A percentile compares a stretch with the other conserved stretches of the same genome.
Conservation (phyloP, 2,797 vertebrate genomes). For the Clarias laeviceps region DNA sequence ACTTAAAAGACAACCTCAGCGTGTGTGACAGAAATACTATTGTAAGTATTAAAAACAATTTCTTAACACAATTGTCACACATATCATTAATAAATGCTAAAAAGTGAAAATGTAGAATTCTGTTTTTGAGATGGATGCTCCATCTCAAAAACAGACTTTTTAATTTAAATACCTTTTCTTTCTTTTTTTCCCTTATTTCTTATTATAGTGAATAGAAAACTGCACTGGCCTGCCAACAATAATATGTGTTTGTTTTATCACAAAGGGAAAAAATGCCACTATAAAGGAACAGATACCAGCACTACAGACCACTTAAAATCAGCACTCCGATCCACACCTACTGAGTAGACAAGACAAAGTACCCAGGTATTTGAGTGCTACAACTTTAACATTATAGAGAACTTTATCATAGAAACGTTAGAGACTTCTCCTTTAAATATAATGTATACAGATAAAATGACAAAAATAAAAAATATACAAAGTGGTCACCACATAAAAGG, state of each 20-base stretch:
- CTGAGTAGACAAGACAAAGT: slow-evolving; percentile 79
- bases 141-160: slow-evolving; percentile 69
- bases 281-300: slow-evolving; percentile 61
- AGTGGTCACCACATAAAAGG: slow-evolving; percentile 70
- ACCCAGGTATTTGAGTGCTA: slow-evolving; percentile 82
- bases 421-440: slow-evolving; percentile 70
- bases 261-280: slow-evolving; percentile 63
- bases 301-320: slow-evolving; percentile 61
- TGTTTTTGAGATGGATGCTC: too few relatives aligned
- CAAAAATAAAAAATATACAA: slow-evolving; percentile 51
- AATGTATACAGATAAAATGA: slow-evolving; percentile 66
- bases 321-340: slow-evolving; percentile 69
- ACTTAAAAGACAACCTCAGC: slow-evolving; percentile 69
- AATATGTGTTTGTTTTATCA: slow-evolving; percentile 65
- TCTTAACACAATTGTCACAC: slow-evolving; percentile 51
- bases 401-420: slow-evolving; percentile 53
- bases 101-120: slow-evolving; percentile 63
- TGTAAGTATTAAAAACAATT: slow-evolving; percentile 63
- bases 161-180: slow-evolving; percentile 12
- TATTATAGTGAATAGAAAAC: slow-evolving; percentile 68
- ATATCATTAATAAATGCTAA: slow-evolving; percentile 56
- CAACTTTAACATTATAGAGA: slow-evolving; percentile 64
- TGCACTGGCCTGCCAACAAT: slow-evolving; percentile 74
- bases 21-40: slow-evolving; percentile 57
- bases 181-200: slow-evolving; percentile 51